Evolutionary conservation across 2,797 vertebrate species (phyloP).

Genomic region (Pristis pectinata): DNA sequence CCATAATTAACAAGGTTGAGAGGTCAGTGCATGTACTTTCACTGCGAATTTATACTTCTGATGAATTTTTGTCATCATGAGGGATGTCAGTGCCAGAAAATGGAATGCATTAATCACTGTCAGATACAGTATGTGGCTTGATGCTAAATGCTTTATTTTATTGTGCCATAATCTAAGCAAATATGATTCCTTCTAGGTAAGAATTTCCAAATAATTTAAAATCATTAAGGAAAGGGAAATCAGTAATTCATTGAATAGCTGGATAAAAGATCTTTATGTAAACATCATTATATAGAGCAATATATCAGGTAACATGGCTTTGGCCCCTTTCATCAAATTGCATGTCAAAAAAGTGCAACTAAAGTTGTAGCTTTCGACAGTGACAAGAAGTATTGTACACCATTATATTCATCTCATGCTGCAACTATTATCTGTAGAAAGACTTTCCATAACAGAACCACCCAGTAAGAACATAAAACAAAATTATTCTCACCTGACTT

Average conservation of each 20-base stretch:
- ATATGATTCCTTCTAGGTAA: neutral
- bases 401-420: neutral
- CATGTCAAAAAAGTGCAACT: neutral
- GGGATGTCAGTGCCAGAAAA: constrained; percentile 3
- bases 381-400: neutral
- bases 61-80: constrained; percentile 24
- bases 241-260: neutral
- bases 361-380: neutral
- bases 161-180: neutral
- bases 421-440: neutral
- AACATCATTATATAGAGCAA: neutral
- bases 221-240: neutral
- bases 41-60: neutral
- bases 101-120: neutral
- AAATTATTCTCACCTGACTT: neutral
- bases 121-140: neutral
- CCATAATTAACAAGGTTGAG: neutral
- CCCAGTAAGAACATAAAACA: neutral
- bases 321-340: neutral
- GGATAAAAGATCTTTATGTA: neutral
- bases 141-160: neutral
- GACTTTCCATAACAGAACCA: neutral
- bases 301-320: neutral
- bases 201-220: neutral
- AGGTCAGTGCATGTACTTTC: neutral